Evolutionary conservation across 2,888 invertebrate genomes (phyloP).

Genomic region (Drosophila lacicola): DNA sequence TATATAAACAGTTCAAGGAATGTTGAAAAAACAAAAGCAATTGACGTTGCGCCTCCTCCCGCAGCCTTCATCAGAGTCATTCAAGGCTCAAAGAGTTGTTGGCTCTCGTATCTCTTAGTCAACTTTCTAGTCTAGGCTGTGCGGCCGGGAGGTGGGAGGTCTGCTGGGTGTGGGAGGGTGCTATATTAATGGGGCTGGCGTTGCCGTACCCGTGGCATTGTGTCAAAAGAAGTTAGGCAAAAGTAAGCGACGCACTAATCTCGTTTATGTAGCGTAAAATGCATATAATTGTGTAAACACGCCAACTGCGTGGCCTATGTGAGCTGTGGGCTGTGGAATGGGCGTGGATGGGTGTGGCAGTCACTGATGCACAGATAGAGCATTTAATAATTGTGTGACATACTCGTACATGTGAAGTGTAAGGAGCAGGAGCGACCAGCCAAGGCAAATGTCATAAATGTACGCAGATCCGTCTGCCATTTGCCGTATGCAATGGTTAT

Average conservation of each 20-base stretch:
- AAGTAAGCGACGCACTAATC: conserved; percentile 73
- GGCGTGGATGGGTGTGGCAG: neutral
- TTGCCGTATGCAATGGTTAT: too few relatives aligned
- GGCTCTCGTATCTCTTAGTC: conserved; percentile 52
- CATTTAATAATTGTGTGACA: conserved; percentile 73
- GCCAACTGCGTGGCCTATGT: conserved; percentile 44
- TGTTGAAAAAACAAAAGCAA: conserved; percentile 66
- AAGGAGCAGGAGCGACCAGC: conserved; percentile 39
- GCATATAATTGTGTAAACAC: conserved; percentile 78
- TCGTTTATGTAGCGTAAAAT: conserved; percentile 80
- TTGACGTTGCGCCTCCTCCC: conserved; percentile 37
- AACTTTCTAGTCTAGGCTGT: conserved; percentile 46
- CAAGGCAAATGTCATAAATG: conserved; percentile 30
- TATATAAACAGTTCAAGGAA: conserved; percentile 65
- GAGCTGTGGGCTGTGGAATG: conserved; percentile 6
- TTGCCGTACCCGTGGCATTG: conserved; percentile 49
- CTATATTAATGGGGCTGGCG: conserved; percentile 43
- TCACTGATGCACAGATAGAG: conserved; percentile 68
- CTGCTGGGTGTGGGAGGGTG: conserved; percentile 1
- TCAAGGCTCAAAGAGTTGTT: conserved; percentile 58
- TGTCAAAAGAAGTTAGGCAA: conserved; percentile 64
- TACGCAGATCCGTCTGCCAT: neutral
- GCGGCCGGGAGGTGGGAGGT: neutral
- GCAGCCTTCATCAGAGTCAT: conserved; percentile 41
- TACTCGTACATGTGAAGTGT: conserved; percentile 43